phyloP scores from a whole-genome alignment of 1,140 invertebrate genomes.

The Leptinotarsa texana region DNA sequence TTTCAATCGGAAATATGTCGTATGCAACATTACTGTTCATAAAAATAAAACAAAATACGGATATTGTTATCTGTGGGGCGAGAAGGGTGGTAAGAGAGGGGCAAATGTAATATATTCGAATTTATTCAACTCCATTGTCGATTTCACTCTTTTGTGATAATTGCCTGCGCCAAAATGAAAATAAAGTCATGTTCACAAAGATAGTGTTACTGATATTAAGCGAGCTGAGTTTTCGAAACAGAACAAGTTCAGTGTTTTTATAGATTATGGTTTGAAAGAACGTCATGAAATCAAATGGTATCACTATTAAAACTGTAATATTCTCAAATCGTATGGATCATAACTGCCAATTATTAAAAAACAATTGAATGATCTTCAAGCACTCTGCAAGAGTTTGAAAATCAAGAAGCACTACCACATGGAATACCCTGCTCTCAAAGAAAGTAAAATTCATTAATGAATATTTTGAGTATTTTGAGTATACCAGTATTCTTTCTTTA shows the following conservation, averaged over 20 bases:
- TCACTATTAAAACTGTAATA: not conserved
- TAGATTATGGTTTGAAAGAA: no score
- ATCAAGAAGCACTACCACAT: not conserved
- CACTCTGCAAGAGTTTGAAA: not conserved
- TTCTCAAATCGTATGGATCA: not conserved
- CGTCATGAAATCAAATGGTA: not conserved
- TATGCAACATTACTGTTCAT: slow-evolving; percentile 28
- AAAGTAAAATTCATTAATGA: not conserved
- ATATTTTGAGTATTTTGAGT: not conserved
- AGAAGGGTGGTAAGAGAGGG: slow-evolving; percentile 22
- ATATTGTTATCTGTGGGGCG: slow-evolving; percentile 32
- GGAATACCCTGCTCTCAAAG: not conserved
- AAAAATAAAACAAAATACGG: slow-evolving; percentile 23
- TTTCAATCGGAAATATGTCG: slow-evolving; percentile 25
- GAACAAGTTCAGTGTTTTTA: no score
- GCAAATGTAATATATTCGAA: slow-evolving; percentile 24
- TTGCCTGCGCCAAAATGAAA: slow-evolving; percentile 36
- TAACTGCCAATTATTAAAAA: not conserved
- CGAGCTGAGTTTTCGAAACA: no score
- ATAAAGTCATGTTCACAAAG: slow-evolving; percentile 28
- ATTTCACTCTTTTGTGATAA: slow-evolving; percentile 31
- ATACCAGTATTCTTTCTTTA: not conserved
- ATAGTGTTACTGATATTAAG: no score
- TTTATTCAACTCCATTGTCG: slow-evolving; percentile 33
- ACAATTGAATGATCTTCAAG: not conserved